Evolutionary conservation across 2,113 vertebrate species (phyloP), one percentile per base, ranked within the genome.

Genomic region (Corythoichthys intestinalis): DNA sequence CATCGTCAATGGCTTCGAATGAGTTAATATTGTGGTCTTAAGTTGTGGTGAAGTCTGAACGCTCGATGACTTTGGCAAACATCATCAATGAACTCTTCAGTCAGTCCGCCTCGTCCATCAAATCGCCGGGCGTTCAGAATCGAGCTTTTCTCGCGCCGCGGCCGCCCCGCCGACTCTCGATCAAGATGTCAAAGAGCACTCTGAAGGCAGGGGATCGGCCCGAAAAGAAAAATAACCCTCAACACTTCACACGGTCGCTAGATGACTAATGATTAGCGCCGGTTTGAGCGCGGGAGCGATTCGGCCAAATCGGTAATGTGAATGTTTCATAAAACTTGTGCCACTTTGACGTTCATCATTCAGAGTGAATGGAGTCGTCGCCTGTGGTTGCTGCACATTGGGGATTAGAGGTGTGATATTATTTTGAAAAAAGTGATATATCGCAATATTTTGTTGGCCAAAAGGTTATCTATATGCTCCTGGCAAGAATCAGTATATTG

Each of bases 161-260:
- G 28, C 53, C 50, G 74, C 81, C 67, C 77, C 77, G 70, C 83
- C 85, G 75, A 50, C 70, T 78, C 69, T 83, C 88, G 84, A 89
- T 87, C 84, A 83, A 83, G 72, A 81, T 86, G 85, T 82, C 85
- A 89, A 87, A 81, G 79, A 87, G 79, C 86, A 65, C 81, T 91
- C 90, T 87, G 87, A 84, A 81, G 87, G 87, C 81, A 67, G 67
- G 61, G 71, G n/a, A 80, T 77, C 79, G 58, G 71, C 62, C 67
- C 2, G 20, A n/a, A 12, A 84, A 87, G 90, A 91, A 88, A 86
- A 87, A 90, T 87, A 81, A 79, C 82, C 79, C 75, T 78, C n/a
- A 4, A 64, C 69, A 65, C 65, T 62, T 75, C 74, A 72, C 75
- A 28, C 20, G 34, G 53, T 28, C 11, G 20, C 20, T 4, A 10